Evolutionary conservation across 1,140 invertebrate genomes (phyloP), one percentile per base, ranked within the genome.

Genomic region (Lasioglossum albipes): DNA sequence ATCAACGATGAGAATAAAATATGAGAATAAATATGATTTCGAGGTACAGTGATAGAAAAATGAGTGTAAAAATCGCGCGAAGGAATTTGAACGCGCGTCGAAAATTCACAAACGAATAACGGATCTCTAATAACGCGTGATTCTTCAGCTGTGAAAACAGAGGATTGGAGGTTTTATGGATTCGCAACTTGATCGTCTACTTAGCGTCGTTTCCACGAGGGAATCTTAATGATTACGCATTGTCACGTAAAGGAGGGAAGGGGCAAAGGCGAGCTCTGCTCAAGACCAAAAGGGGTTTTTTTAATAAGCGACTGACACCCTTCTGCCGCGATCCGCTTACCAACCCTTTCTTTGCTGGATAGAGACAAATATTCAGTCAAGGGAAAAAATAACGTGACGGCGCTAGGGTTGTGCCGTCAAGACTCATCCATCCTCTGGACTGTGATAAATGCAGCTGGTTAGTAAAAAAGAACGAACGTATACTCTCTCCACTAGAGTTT

Each of bases 261-360:
- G 71, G 75, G 86, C 76, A 87, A 86, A 87, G 70, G 73, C 82
- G 62, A 67, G 64, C 62, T 41, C 78, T 71, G 78, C 78, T 84
- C 81, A 84, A 78, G 77, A 79, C 74, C 75, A 78, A 87, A 84
- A 20, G 78, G 82, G 70, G 75, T 70, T 83, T 81, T 57, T 87
- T 87, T 88, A 88, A 87, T 88, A 88, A 88, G 84, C 86, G 86
- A 62, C 82, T 83, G 79, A 88, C 82, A 87, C 86, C 81, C 84
- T 84, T 88, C 79, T 82, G 75, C 65, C 77, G 72, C 75, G 82
- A 87, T 85, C 82, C 81, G 82, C 86, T 86, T 86, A 86, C 82
- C 81, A 87, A 87, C 86, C 86, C 84, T 84, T 84, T 85, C 73
- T 77, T 78, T 77, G 62, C 78, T 31, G 65, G 86, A 80, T 83